Evolutionary conservation across 2,888 invertebrate species (phyloP).

Genomic region (Pammene aurita): DNA sequence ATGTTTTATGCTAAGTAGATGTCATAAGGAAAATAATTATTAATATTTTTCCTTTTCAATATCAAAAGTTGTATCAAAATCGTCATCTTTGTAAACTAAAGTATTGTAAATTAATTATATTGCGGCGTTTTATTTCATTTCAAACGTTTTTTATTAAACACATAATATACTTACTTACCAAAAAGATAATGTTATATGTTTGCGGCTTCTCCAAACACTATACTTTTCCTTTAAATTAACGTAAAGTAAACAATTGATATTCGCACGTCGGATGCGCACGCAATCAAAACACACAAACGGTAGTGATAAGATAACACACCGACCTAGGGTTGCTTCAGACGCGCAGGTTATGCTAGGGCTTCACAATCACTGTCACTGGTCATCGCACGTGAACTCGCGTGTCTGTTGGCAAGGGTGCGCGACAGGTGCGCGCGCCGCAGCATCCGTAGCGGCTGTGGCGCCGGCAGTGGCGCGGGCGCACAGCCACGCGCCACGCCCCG

Average conservation of each 20-base stretch:
- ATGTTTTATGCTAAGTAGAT: conserved; percentile 28
- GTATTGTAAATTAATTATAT: not conserved
- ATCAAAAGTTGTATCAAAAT: not conserved
- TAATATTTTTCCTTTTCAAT: conserved; percentile 12
- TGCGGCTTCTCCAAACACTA: conserved; percentile 13
- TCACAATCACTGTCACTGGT: conserved; percentile 65
- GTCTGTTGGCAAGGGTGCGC: conserved; percentile 43
- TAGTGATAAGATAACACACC: conserved; percentile 71
- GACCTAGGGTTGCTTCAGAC: conserved; percentile 72
- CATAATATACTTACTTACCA: conserved; percentile 21
- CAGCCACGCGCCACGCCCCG: conserved; percentile 73
- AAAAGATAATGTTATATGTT: not conserved
- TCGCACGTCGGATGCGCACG: conserved; percentile 63
- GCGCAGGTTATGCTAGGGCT: conserved; percentile 54
- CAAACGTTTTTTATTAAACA: not conserved
- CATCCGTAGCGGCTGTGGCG: conserved; percentile 71
- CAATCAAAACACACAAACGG: conserved; percentile 60
- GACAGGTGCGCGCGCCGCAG: conserved; percentile 76
- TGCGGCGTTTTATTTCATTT: not conserved
- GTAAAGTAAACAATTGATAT: conserved; percentile 49
- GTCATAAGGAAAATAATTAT: conserved; percentile 31
- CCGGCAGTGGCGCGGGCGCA: conserved; percentile 54
- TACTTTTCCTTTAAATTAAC: conserved; percentile 22
- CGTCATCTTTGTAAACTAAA: not conserved
- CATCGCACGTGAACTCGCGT: conserved; percentile 57